Evolutionary conservation across 1,140 invertebrate genomes (phyloP), one percentile per base, ranked within the genome.

Genomic region (Bombus breviceps): DNA sequence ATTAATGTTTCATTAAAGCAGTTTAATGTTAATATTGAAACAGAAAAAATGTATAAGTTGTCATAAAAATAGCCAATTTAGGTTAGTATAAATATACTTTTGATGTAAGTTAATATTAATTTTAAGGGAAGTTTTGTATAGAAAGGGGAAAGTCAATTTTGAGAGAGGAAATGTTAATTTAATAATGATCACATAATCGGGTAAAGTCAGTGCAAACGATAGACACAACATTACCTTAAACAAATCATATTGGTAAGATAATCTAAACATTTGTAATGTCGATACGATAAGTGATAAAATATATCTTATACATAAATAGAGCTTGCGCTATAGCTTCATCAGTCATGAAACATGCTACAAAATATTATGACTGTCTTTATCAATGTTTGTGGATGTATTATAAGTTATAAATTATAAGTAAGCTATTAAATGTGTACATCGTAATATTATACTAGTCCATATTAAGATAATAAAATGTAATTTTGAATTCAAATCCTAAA

Each of bases 351-450:
- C 90, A 92, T 88, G 91, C 92, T 95, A 93, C 89, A 92, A 94
- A 93, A 93, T 93, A 93, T 95, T 93, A 93, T 94, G 94, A 94
- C 93, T 95, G 93, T 92, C 92, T 94, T 93, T 95, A 95, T 95
- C 93, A 95, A 95, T 95, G 93, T 95, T 95, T 95, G 93, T 95
- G 94, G 94, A 92, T 95, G 92, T 94, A 95, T 92, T 93, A 93
- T 95, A 95, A 95, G 92, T 94, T 95, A 94, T 90, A 92, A 93
- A 93, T 92, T 94, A 93, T 93, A 94, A 95, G 92, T 95, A 93
- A 95, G 93, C 93, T 95, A 95, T 94, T 95, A 93, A 95, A 95
- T 95, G 94, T 95, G 94, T 95, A 95, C 92, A 95, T 95, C 94
- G 93, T 95, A 94, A 94, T 93, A 93, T 87, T 94, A 95, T 94